Evolutionary conservation across 2,888 invertebrate species (phyloP), one percentile per base, ranked within the genome.

Genomic region (Subacronicta megacephala): DNA sequence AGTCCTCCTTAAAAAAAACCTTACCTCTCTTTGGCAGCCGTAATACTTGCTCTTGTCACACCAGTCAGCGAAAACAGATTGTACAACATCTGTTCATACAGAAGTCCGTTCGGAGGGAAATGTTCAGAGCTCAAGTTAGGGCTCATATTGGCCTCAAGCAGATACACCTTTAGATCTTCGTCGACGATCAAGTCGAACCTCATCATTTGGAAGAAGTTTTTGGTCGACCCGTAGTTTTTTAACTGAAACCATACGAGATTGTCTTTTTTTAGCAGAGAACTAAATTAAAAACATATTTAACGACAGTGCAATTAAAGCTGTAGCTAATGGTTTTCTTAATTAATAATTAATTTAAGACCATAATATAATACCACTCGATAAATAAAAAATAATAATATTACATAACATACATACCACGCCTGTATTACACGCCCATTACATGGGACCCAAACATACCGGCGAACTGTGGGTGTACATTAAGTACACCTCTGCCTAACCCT

Each of bases 101-200:
- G 90, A 23, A 98, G 87, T 63, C 96, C 95, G 88, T 99, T 99
- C 0, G 96, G 97, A n/a, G 97, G 96, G 85, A 97, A 99, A 89
- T 99, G 99, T 0, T 97, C 97, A 0, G 99, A 98, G 0, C 98
- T 98, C 56, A 99, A 95, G 94, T 99, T 99, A 0, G 99, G 99
- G 12, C 99, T 99, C 99, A 99, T 99, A 83, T 99, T 99, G 0
- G 98, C 99, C 93, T 99, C 99, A 95, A 99, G 96, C 6, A 99
- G 93, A 80, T 96, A 97, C 0, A 99, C 97, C 44, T 97, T 97
- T 0, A 99, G 86, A 50, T 98, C 93, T 70, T 98, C 97, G 84
- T 99, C 98, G 2, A 99, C 93, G 0, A 98, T 96, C 83, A 99
- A 97, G 88, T 99, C 99, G 83, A 99, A 98, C 26, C 99, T 96